Conservation (phyloP, 1,140 invertebrate species). For the Listronotus oregonensis region DNA sequence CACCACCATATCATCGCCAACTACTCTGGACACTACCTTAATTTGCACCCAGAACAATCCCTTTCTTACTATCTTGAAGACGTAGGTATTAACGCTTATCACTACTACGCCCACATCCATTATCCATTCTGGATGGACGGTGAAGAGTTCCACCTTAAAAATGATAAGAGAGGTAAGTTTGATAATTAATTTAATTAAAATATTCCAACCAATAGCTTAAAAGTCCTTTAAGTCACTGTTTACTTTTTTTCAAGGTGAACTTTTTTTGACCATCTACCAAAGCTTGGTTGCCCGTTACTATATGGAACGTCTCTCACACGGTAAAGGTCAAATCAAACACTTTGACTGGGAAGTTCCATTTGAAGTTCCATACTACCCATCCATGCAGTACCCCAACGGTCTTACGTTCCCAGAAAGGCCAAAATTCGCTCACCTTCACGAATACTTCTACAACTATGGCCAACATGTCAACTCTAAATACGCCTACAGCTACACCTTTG, state of each 20-base stretch:
- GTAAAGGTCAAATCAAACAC: slow-evolving; percentile 64
- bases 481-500: slow-evolving; percentile 32
- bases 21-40: slow-evolving; percentile 61
- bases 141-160: slow-evolving; percentile 58
- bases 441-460: slow-evolving; percentile 51
- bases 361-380: slow-evolving; percentile 67
- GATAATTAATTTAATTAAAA: no score
- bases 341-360: slow-evolving; percentile 63
- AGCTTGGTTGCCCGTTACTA: slow-evolving; percentile 68
- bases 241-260: slow-evolving; percentile 57
- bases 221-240: not conserved
- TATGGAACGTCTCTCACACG: slow-evolving; percentile 69
- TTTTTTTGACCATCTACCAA: slow-evolving; percentile 63
- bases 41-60: slow-evolving; percentile 48
- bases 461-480: slow-evolving; percentile 33
- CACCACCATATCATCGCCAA: slow-evolving; percentile 61
- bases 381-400: slow-evolving; percentile 68
- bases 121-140: slow-evolving; percentile 67
- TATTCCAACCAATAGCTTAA: not conserved
- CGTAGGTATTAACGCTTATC: slow-evolving; percentile 69
- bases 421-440: slow-evolving; percentile 55
- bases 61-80: slow-evolving; percentile 77
- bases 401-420: slow-evolving; percentile 66
- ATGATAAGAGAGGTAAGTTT: slow-evolving; percentile 56
- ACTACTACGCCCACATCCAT: slow-evolving; percentile 68